Evolutionary conservation across 2,797 vertebrate genomes (phyloP).

Genomic region (Glyptemys insculpta): DNA sequence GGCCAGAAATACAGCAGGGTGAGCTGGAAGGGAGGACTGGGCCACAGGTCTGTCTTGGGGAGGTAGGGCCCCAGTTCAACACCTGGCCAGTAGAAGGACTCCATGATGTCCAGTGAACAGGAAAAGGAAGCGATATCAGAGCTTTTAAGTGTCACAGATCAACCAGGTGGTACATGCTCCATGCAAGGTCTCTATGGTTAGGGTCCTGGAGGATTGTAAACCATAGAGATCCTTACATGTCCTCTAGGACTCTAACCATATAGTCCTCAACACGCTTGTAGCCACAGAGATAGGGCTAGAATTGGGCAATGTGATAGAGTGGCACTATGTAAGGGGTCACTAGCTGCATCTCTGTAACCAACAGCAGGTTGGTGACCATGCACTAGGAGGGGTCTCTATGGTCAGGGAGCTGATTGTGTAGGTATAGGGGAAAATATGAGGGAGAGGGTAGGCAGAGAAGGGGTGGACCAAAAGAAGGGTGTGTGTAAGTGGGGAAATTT

Average conservation of each 20-base stretch:
- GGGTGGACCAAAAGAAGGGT: accelerated
- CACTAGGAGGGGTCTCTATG: not conserved
- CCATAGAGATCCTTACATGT: not conserved
- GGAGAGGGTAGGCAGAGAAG: not conserved
- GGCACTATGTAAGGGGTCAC: not conserved
- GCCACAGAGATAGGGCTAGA: not conserved
- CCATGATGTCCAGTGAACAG: not conserved
- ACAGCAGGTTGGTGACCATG: not conserved
- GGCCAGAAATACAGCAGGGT: not conserved
- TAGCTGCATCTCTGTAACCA: not conserved
- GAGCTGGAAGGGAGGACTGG: not conserved
- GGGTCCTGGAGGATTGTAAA: accelerated
- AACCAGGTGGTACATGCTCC: not conserved
- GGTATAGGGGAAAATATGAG: not conserved
- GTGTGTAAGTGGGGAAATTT: not conserved
- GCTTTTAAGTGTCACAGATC: not conserved
- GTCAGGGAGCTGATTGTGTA: not conserved
- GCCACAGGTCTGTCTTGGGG: not conserved
- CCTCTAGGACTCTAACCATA: not conserved
- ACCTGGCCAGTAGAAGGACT: not conserved
- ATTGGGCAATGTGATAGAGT: not conserved
- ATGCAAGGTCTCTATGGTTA: not conserved
- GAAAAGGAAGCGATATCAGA: not conserved
- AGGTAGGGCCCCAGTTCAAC: not conserved
- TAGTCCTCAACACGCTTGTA: not conserved